phyloP scores from a whole-genome alignment of 2,888 invertebrate genomes.

The Caenorhabditis afra region DNA sequence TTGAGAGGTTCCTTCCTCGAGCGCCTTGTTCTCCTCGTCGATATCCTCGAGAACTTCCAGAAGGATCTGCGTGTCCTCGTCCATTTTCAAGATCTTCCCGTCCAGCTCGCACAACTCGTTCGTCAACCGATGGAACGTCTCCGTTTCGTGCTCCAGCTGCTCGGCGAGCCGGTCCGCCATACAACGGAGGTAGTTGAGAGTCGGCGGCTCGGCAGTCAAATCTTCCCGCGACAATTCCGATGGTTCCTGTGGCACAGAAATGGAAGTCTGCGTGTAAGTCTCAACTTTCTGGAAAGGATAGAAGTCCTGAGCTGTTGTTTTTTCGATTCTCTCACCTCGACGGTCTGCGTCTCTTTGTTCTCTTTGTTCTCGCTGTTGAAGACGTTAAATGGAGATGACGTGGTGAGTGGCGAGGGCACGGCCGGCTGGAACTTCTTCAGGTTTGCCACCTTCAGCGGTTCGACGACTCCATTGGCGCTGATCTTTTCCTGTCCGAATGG shows the following conservation, averaged over 20 bases:
- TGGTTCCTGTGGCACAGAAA: constrained; percentile 16
- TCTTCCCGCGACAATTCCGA: constrained; percentile 30
- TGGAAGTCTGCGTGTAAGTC: constrained; percentile 32
- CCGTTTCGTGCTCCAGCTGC: constrained; percentile 31
- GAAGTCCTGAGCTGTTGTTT: too few species aligned
- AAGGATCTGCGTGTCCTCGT: constrained; percentile 35
- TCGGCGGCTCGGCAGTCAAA: constrained; percentile 28
- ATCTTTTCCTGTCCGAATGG: constrained; percentile 38
- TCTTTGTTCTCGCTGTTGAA: constrained; percentile 21
- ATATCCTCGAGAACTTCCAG: constrained; percentile 40
- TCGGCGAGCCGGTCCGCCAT: constrained; percentile 25
- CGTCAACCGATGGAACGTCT: constrained; percentile 10
- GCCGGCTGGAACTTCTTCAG: constrained; percentile 28
- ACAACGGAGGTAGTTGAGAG: constrained; percentile 38
- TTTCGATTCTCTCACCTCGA: constrained; percentile 17
- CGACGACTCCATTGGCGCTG: constrained; percentile 7
- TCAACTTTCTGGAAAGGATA: constrained; percentile 10
- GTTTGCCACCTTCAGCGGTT: constrained; percentile 26
- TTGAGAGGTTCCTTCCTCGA: constrained; percentile 22
- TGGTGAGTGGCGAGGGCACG: constrained; percentile 45
- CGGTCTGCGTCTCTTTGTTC: constrained; percentile 47
- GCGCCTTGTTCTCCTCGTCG: constrained; percentile 27
- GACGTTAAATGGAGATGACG: constrained; percentile 20
- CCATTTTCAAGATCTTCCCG: constrained; percentile 18
- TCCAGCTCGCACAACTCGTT: constrained; percentile 15